phyloP scores from a whole-genome alignment of 2,113 vertebrate genomes.

The Tachysurus fulvidraco region DNA sequence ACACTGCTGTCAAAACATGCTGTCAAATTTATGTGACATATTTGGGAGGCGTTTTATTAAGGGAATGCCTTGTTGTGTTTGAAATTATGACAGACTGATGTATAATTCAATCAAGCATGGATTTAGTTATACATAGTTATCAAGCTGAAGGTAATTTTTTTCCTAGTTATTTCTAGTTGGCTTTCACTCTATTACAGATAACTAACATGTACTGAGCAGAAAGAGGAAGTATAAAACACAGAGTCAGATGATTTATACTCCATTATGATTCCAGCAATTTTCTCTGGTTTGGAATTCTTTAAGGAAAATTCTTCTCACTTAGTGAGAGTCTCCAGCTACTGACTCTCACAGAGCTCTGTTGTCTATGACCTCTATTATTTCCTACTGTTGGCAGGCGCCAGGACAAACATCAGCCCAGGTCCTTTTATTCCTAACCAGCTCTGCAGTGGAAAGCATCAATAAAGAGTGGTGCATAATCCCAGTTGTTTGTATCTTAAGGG shows the following conservation, averaged over 20 bases:
- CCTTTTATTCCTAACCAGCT: conserved; percentile 33
- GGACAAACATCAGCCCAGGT: conserved; percentile 5
- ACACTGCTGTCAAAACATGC: conserved; percentile 26
- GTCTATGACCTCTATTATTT: conserved; percentile 19
- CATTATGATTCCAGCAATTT: conserved; percentile 20
- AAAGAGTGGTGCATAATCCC: conserved; percentile 40
- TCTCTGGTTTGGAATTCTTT: conserved; percentile 28
- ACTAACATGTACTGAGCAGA: conserved; percentile 17
- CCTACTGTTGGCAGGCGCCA: conserved; percentile 2
- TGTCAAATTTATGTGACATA: conserved; percentile 25
- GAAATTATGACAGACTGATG: conserved; percentile 17
- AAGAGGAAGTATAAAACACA: conserved; percentile 20
- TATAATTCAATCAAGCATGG: conserved; percentile 25
- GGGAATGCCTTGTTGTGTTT: not conserved
- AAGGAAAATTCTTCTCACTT: conserved; percentile 37
- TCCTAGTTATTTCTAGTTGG: conserved; percentile 2
- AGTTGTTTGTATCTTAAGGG: conserved; percentile 48
- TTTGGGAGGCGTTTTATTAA: conserved; percentile 29
- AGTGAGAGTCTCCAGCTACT: conserved; percentile 22
- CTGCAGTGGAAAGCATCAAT: conserved; percentile 37
- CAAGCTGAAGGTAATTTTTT: not conserved
- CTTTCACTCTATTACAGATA: conserved; percentile 27
- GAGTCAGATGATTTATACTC: conserved; percentile 13
- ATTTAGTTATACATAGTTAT: not conserved
- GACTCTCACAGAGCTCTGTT: conserved; percentile 34